These are phyloP conservation scores for Petaurus breviceps DNA, from an alignment of 2,113 vertebrate species.

Conservation along the genomic window DNA sequence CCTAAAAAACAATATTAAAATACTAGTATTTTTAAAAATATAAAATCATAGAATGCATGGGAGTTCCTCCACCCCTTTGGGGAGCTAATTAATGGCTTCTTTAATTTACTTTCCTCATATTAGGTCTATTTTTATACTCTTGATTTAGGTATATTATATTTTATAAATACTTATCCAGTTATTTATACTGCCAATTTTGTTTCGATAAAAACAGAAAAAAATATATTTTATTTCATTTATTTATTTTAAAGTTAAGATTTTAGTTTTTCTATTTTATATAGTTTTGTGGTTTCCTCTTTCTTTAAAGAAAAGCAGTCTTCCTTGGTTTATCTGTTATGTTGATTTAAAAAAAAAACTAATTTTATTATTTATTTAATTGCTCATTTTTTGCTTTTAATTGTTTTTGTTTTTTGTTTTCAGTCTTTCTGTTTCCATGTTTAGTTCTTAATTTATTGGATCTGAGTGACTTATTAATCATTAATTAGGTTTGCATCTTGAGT, in stretches of 20 bases:
- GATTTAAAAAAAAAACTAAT: neutral
- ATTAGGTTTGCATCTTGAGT: neutral
- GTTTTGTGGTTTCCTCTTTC: neutral
- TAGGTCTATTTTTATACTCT: neutral
- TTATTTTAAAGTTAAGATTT: neutral
- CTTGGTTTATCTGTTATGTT: neutral
- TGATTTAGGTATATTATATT: neutral
- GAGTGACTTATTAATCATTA: neutral
- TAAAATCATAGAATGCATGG: too few species aligned
- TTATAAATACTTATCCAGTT: neutral
- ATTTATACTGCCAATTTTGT: neutral
- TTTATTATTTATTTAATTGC: neutral
- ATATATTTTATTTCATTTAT: neutral
- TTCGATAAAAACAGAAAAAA: neutral
- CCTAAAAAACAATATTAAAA: too few species aligned
- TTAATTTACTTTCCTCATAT: neutral
- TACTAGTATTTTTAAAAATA: too few species aligned
- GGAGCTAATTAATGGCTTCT: too few species aligned
- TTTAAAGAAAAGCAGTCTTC: neutral
- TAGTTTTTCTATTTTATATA: neutral
- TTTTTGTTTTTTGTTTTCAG: neutral
- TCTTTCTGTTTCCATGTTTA: neutral
- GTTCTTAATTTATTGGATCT: neutral
- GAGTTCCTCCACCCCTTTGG: too few species aligned
- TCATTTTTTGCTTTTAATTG: neutral